These are phyloP conservation scores for Brachionus plicatilis DNA, from an alignment of 1,140 invertebrate species.

Conservation along the genomic window DNA sequence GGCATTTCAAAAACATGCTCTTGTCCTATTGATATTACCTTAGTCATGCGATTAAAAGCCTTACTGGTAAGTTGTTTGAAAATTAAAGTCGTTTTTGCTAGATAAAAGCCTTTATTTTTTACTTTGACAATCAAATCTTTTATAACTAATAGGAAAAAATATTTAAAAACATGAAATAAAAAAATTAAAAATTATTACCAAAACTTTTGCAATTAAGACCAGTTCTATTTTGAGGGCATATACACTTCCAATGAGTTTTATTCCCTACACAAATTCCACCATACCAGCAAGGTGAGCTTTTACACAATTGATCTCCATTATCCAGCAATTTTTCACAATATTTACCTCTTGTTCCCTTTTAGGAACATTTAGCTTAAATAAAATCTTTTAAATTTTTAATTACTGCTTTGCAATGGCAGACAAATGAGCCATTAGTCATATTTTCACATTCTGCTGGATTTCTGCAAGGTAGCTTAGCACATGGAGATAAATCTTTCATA, in stretches of 20 bases:
- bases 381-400: neutral
- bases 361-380: neutral
- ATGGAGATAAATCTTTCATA: neutral
- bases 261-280: conserved; percentile 7
- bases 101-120: conserved; percentile 11
- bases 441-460: conserved; percentile 19
- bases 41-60: neutral
- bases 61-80: neutral
- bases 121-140: conserved; percentile 1
- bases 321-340: conserved; percentile 16
- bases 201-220: conserved; percentile 19
- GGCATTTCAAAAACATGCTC: neutral
- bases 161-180: neutral
- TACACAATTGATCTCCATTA: neutral
- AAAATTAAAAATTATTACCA: neutral
- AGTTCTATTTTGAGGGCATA: neutral
- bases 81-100: conserved; percentile 19
- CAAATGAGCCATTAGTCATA: neutral
- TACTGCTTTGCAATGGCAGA: conserved; percentile 18
- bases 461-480: neutral
- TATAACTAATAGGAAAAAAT: neutral
- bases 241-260: neutral
- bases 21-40: neutral
- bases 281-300: conserved; percentile 21
- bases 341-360: conserved; percentile 8